Evolutionary conservation across 2,797 vertebrate species (phyloP).

Genomic region (Sebastes minor): DNA sequence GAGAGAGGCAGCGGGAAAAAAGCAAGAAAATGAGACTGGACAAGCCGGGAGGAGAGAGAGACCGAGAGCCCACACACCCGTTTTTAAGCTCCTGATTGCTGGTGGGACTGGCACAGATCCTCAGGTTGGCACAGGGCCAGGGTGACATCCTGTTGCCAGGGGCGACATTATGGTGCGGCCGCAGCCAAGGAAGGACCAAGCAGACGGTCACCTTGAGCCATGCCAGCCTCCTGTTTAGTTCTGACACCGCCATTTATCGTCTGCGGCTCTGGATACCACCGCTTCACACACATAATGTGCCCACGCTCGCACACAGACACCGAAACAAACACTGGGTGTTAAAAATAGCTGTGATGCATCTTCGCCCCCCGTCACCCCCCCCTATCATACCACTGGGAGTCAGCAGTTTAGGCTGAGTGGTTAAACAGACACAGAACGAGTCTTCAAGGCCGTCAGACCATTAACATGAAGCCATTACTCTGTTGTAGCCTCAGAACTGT

Average conservation of each 20-base stretch:
- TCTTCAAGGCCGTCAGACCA: conserved; percentile 38
- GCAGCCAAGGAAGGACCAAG: conserved; percentile 71
- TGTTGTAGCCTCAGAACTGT: conserved; percentile 22
- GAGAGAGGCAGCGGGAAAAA: conserved; percentile 31
- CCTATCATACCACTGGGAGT: conserved; percentile 50
- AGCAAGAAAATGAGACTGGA: conserved; percentile 47
- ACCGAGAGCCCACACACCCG: conserved; percentile 47
- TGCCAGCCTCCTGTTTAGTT: conserved; percentile 76
- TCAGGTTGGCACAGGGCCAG: conserved; percentile 76
- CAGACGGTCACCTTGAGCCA: conserved; percentile 87
- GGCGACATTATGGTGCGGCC: conserved; percentile 75
- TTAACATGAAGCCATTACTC: conserved; percentile 42
- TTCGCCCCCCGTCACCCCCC: not conserved
- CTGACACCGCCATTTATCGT: conserved; percentile 80
- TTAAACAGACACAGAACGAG: conserved; percentile 50
- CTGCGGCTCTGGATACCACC: conserved; percentile 49
- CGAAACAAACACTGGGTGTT: conserved; percentile 49
- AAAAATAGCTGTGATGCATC: conserved; percentile 70
- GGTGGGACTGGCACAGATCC: conserved; percentile 68
- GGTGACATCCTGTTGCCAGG: conserved; percentile 82
- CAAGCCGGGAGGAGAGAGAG: conserved; percentile 25
- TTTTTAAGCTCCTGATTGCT: conserved; percentile 69
- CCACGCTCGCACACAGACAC: conserved; percentile 27
- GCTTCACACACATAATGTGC: conserved; percentile 34
- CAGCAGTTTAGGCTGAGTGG: conserved; percentile 58